Conservation (phyloP, 1,140 invertebrate genomes). For the Centruroides sculpturatus region DNA sequence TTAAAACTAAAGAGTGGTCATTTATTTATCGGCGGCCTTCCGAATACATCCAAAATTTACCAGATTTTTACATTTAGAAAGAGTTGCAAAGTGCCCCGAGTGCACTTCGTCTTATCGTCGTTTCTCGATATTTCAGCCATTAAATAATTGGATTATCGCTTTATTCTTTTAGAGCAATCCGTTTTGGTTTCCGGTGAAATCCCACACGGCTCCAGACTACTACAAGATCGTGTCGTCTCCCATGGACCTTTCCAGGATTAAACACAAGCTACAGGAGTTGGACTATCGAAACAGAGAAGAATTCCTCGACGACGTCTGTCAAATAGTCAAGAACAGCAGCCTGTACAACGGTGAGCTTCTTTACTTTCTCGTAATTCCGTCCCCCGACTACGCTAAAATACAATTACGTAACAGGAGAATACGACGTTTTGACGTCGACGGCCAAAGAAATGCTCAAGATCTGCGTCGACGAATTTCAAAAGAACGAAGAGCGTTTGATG, state of each 20-base stretch:
- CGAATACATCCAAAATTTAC: no score
- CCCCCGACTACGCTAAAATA: not conserved
- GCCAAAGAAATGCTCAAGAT: constrained; percentile 74
- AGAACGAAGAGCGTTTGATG: constrained; percentile 91
- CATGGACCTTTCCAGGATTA: constrained; percentile 93
- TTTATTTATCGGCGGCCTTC: no score
- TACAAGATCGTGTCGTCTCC: constrained; percentile 78
- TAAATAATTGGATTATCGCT: no score
- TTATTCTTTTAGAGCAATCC: no score
- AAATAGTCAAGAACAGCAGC: constrained; percentile 88
- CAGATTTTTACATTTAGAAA: constrained; percentile 66
- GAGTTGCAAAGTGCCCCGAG: constrained; percentile 86
- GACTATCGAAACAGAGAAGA: constrained; percentile 87
- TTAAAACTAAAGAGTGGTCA: no score
- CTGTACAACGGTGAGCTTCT: constrained; percentile 64
- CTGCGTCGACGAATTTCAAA: constrained; percentile 63
- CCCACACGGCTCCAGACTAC: constrained; percentile 87
- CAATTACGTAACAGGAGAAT: constrained; percentile 33
- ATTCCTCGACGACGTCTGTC: constrained; percentile 84
- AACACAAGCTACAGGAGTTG: constrained; percentile 78
- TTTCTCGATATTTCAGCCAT: constrained; percentile 20
- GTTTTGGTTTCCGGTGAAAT: constrained; percentile 87
- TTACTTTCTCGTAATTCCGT: not conserved
- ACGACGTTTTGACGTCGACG: constrained; percentile 57
- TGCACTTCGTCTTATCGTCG: constrained; percentile 70